Evolutionary conservation across 2,888 invertebrate species (phyloP).

Genomic region (Limenitis camilla): DNA sequence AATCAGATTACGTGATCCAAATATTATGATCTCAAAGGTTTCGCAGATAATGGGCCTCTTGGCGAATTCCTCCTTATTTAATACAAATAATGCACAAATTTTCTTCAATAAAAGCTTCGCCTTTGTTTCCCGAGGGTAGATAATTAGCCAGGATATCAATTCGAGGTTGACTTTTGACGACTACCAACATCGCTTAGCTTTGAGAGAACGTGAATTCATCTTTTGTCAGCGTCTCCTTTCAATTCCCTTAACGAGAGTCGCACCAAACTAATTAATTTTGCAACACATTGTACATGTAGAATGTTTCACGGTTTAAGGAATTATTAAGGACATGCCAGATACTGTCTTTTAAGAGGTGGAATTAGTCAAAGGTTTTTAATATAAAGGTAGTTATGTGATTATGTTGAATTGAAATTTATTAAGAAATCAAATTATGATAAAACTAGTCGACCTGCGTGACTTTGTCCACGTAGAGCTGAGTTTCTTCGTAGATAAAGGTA

Average conservation of each 20-base stretch:
- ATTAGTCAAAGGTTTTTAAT: no score
- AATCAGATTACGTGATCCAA: conserved; percentile 7
- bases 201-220: conserved; percentile 25
- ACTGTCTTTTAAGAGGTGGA: no score
- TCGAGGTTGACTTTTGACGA: conserved; percentile 38
- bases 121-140: conserved; percentile 33
- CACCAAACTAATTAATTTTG: conserved; percentile 17
- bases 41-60: conserved; percentile 3
- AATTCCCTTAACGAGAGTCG: conserved; percentile 15
- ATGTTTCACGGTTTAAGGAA: background rate
- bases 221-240: conserved; percentile 22
- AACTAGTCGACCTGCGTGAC: no score
- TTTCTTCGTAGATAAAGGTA: no score
- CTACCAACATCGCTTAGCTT: conserved; percentile 30
- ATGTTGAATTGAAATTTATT: no score
- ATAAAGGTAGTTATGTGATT: no score
- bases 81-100: conserved; percentile 14
- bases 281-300: conserved; percentile 2
- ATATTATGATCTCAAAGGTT: conserved; percentile 1
- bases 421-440: no score
- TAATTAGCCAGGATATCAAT: conserved; percentile 46
- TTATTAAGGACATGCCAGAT: background rate
- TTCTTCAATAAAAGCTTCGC: conserved; percentile 7
- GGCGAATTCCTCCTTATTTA: conserved; percentile 8
- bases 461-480: no score